Base-by-base conservation (phyloP, 64 coral and sea anemone species). In the Actinia tenebrosa region DNA sequence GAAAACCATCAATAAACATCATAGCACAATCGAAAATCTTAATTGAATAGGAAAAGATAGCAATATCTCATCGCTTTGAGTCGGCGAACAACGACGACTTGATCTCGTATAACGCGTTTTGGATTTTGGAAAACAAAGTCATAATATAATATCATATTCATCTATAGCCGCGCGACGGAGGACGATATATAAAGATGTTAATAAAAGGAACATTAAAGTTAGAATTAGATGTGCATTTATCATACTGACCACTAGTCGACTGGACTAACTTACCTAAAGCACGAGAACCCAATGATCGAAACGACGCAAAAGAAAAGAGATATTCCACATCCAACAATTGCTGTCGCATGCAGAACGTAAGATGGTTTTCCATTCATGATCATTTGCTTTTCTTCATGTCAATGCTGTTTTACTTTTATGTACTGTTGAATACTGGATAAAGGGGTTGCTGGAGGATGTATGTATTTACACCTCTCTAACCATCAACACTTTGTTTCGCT, bases 291-390 rank as follows among this genome's bases (percentile, higher is more conserved):
- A 18, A 93, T 47, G 16, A 93, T 30, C 2, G 94, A 89, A 43
- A 84, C 16, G 7, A 83, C 46, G 50, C 91, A 97, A 82, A 97
- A 97, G 71, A 97, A 97, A 78, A 97, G 46, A 0, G 91, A 90
- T 53, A 97, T 97, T 11, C 80, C 91, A 61, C 94, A 93, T 71
- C 94, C 94, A 45, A 97, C 94, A 22, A 97, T 82, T 10, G 88
- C 91, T 15, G 94, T 93, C 0, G 94, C 85, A 50, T 93, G 85
- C 11, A 97, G 68, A 54, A 84, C 78, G 69, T 92, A 92, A 11
- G 66, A 42, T 3, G 58, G 79, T 52, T 81, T 53, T 50, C 22
- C 79, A n/a, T 5, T 50, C 79, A 81, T 81, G 9, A 5, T 53
- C 46, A 15, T 50, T 3, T 20, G 10, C 43, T 47, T 20, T 16